Evolutionary conservation across 2,888 invertebrate species (phyloP), one percentile per base, ranked within the genome.

Genomic region (Eremobia ochroleuca): DNA sequence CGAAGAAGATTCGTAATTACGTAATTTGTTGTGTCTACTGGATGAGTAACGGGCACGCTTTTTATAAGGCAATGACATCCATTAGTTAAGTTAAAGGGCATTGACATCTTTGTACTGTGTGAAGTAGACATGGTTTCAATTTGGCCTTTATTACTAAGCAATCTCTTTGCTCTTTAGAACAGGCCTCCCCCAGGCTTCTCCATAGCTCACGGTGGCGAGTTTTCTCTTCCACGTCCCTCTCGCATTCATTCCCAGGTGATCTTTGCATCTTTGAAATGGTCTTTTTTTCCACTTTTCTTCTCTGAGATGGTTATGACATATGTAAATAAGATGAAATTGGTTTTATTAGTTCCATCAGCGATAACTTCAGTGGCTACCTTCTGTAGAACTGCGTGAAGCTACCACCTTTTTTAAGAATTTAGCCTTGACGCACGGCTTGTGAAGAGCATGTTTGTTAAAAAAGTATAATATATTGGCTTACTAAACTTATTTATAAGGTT

Each of bases 1-100:
- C 31, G 68, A 71, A 85, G 73, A 77, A 85, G 83, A 81, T 59
- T 62, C n/a, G 43, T 59, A 28, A 85, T 77, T 81, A 66, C 82
- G 68, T 77, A 58, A 82, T 69, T 28, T 49, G 62, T 43, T 40
- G 37, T 61, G 65, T 66, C 80, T 69, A 61, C 58, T 82, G 75
- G 37, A 34, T 79, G 70, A 46, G 46, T 80, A 82, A 69, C 18
- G 55, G 31, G 68, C 28, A n/a, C 66, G 9, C 9, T 25, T 46
- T n/a, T 37, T n/a, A 52, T n/a, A 52, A n/a, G 77, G 74, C 82
- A 69, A 62, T 81, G 83, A 85, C 81, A 64, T 58, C 4, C n/a
- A n/a, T 11, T 4, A 11, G 15, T 21, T 5, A 52, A 52, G 25
- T 34, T 18, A 67, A 31, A 49, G 52, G 77, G 74, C 85, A 73